phyloP scores from a whole-genome alignment of 2,113 vertebrate species.

The Campylorhamphus procurvoides region DNA sequence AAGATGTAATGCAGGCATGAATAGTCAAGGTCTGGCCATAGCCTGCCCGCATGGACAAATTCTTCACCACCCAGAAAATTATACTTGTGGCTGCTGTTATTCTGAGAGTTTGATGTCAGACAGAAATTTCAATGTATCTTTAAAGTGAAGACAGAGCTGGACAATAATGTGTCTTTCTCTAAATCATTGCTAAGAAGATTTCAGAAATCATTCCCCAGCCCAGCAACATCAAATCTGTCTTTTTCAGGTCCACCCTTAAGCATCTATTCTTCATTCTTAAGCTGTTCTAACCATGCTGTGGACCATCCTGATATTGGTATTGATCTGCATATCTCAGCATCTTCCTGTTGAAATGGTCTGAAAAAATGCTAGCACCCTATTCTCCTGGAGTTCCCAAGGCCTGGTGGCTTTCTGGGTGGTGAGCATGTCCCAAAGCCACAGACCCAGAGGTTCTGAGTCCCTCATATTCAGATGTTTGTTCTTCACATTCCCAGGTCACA shows the following conservation, averaged over 20 bases:
- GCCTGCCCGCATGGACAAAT: not conserved
- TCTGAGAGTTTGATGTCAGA: not conserved
- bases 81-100: not conserved
- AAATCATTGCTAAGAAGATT: not conserved
- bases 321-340: not conserved
- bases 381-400: not conserved
- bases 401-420: not conserved
- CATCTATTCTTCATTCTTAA: not conserved
- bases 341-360: not conserved
- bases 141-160: not conserved
- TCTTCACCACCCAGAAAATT: not conserved
- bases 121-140: not conserved
- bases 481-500: not conserved
- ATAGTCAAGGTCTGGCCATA: not conserved
- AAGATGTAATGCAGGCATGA: not conserved
- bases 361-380: not conserved
- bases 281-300: not conserved
- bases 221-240: not conserved
- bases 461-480: not conserved
- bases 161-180: not conserved
- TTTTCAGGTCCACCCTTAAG: not conserved
- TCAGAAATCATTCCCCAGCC: not conserved
- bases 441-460: fast-evolving
- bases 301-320: not conserved
- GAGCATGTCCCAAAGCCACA: not conserved